A percentile compares a stretch with the other conserved stretches of the same genome.
Conservation (phyloP, 2,888 invertebrate genomes). For the Caenorhabditis doughertyi region DNA sequence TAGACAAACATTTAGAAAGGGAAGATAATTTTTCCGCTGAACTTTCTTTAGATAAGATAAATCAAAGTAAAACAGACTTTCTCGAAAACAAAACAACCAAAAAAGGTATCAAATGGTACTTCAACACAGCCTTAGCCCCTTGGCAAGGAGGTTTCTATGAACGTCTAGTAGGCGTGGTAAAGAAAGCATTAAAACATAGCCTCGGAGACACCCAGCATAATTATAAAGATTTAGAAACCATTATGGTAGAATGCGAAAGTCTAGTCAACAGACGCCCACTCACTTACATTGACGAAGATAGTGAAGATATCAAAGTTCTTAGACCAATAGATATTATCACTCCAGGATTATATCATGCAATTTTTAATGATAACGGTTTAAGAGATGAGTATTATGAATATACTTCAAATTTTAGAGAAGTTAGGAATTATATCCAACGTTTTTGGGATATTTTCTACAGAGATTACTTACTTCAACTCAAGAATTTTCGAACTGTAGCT, state of each 20-base stretch:
- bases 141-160: conserved; percentile 40
- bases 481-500: not conserved
- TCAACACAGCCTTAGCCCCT: too few relatives aligned
- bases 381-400: not conserved
- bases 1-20: too few relatives aligned
- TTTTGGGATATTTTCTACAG: conserved; percentile 8
- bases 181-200: conserved; percentile 9
- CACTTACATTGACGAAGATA: conserved; percentile 6
- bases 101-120: too few relatives aligned
- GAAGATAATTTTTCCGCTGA: too few relatives aligned
- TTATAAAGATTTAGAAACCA: conserved; percentile 16
- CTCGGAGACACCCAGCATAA: not conserved
- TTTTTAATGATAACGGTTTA: not conserved
- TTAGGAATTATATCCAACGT: not conserved
- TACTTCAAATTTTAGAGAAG: not conserved
- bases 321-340: conserved; percentile 19
- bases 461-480: conserved; percentile 5
- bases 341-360: not conserved
- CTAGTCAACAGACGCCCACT: conserved; percentile 17
- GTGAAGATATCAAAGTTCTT: not conserved
- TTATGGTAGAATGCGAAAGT: conserved; percentile 3
- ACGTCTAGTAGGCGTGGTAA: conserved; percentile 7
- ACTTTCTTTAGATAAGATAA: too few relatives aligned
- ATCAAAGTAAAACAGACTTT: too few relatives aligned
- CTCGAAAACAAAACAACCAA: too few relatives aligned